Conservation (phyloP, 2,113 vertebrate species). For the Phaethornis superciliosus region DNA sequence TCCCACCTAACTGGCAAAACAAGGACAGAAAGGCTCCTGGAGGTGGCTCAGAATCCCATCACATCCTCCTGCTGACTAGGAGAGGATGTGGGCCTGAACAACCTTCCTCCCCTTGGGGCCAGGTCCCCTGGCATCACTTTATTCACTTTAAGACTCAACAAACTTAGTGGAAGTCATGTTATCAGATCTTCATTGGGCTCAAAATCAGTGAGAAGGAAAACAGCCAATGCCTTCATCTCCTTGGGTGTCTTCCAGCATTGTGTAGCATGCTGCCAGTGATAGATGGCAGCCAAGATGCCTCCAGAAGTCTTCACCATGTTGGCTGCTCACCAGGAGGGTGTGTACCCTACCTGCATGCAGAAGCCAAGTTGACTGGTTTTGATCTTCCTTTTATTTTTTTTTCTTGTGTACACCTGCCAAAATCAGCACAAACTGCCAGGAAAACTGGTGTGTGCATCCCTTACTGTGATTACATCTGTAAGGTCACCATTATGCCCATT, state of each 20-base stretch:
- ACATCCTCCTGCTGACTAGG: neutral
- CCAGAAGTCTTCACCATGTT: conserved; percentile 31
- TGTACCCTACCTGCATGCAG: neutral
- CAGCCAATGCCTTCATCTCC: neutral
- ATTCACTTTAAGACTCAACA: neutral
- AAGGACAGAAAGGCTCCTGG: neutral
- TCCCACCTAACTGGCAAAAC: neutral
- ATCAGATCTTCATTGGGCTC: neutral
- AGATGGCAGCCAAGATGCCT: neutral
- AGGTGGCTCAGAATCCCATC: neutral
- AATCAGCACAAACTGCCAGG: neutral
- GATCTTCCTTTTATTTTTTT: neutral
- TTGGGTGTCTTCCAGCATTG: neutral
- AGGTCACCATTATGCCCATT: neutral
- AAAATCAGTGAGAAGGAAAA: neutral
- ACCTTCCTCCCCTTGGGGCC: neutral
- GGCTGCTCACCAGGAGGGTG: neutral
- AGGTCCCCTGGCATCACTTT: neutral
- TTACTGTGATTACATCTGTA: fast-evolving
- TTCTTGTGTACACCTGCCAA: too few species aligned
- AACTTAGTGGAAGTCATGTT: neutral
- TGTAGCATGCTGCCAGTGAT: neutral
- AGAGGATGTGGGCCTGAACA: neutral
- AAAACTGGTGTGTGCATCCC: fast-evolving
- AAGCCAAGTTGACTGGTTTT: neutral